phyloP scores from a whole-genome alignment of 2,797 vertebrate genomes.

The Astyanax mexicanus region DNA sequence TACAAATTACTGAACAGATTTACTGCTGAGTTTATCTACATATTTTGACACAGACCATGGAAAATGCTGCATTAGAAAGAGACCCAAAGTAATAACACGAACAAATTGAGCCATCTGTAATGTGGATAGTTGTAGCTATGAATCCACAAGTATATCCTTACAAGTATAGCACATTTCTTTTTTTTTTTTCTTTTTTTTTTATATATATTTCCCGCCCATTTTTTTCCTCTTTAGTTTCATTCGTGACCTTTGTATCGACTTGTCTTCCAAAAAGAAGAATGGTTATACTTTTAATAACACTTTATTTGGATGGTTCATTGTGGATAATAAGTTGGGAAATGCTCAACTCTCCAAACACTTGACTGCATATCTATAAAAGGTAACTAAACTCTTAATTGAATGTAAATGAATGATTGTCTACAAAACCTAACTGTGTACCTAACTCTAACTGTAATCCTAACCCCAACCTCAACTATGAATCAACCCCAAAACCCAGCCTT shows the following conservation, averaged over 20 bases:
- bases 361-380: no score
- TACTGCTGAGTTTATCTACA: slow-evolving; percentile 46
- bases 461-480: no score
- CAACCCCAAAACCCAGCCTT: no score
- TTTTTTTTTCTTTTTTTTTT: neutral
- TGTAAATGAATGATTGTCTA: no score
- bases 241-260: neutral
- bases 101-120: slow-evolving; percentile 27
- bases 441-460: no score
- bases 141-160: neutral
- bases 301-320: no score
- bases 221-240: neutral
- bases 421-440: no score
- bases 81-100: slow-evolving; percentile 15
- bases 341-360: no score
- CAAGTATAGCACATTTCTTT: neutral
- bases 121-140: slow-evolving; percentile 18
- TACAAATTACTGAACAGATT: slow-evolving; percentile 51
- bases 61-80: slow-evolving; percentile 38
- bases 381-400: no score
- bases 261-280: neutral
- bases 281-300: neutral
- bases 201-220: no score
- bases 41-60: slow-evolving; percentile 40
- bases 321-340: no score